A percentile compares a stretch with the other conserved stretches of the same genome.
These are phyloP conservation scores for Leptodirus hochenwartii DNA, from an alignment of 2,888 invertebrate genomes.

Conservation along the genomic window DNA sequence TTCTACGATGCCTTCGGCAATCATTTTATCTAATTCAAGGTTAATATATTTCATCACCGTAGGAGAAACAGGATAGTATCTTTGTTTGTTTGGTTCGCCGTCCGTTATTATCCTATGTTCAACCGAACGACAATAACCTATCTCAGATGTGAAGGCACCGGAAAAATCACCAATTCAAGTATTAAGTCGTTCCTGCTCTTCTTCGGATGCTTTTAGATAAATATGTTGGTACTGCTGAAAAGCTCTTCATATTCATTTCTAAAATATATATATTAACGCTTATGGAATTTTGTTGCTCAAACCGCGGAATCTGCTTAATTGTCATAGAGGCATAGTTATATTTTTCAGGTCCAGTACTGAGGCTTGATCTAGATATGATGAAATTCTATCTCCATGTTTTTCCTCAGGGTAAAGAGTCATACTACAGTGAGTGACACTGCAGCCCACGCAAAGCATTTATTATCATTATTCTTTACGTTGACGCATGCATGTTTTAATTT, in stretches of 20 bases:
- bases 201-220: constrained; percentile 7
- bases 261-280: constrained; percentile 10
- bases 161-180: too few relatives aligned
- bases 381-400: background rate
- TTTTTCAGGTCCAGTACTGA: constrained; percentile 1
- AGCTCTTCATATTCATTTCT: constrained; percentile 5
- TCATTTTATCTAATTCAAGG: too few relatives aligned
- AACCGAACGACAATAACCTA: too few relatives aligned
- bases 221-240: constrained; percentile 7
- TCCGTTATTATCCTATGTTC: too few relatives aligned
- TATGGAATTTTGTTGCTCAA: constrained; percentile 9
- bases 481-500: constrained; percentile 8
- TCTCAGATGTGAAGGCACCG: too few relatives aligned
- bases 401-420: background rate
- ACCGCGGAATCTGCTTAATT: constrained; percentile 10
- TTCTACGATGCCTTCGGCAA: too few relatives aligned
- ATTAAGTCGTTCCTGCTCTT: constrained; percentile 6
- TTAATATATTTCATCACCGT: too few relatives aligned
- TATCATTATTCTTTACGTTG: constrained; percentile 9
- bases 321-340: constrained; percentile 6
- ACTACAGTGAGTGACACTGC: too few relatives aligned
- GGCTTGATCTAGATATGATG: background rate
- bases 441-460: constrained; percentile 10
- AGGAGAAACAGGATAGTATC: too few relatives aligned
- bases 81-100: too few relatives aligned